These are phyloP conservation scores for Saturnia pavonia DNA, from an alignment of 2,888 invertebrate genomes.

Conservation along the genomic window DNA sequence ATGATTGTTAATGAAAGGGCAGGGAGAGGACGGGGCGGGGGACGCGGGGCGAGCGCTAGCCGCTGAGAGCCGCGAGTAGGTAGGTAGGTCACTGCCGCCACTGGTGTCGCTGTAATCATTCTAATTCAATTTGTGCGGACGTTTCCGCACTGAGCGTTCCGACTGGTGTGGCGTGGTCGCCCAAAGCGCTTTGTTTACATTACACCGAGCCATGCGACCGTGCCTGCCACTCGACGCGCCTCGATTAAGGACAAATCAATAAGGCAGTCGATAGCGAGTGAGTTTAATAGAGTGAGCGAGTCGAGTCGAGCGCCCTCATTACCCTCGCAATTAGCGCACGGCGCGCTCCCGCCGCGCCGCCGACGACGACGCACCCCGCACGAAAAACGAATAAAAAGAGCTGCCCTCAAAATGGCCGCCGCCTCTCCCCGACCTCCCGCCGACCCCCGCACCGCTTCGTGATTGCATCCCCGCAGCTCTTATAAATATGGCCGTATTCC, in stretches of 20 bases:
- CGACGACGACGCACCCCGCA: slow-evolving; percentile 79
- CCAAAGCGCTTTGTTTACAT: slow-evolving; percentile 68
- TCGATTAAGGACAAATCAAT: slow-evolving; percentile 80
- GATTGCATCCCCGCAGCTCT: slow-evolving; percentile 83
- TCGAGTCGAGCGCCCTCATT: slow-evolving; percentile 80
- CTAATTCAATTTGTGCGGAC: slow-evolving; percentile 70
- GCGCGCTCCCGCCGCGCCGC: slow-evolving; percentile 72
- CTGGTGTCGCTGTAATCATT: slow-evolving; percentile 57
- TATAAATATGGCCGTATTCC: slow-evolving; percentile 83
- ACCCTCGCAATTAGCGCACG: slow-evolving; percentile 82
- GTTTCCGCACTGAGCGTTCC: slow-evolving; percentile 50
- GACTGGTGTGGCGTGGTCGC: slow-evolving; percentile 36
- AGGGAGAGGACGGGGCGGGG: slow-evolving; percentile 25
- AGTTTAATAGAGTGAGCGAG: slow-evolving; percentile 81
- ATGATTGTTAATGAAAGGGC: slow-evolving; percentile 21
- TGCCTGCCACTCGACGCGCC: slow-evolving; percentile 58
- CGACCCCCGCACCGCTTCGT: slow-evolving; percentile 80
- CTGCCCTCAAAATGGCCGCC: slow-evolving; percentile 89
- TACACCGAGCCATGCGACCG: slow-evolving; percentile 50
- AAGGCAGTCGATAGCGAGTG: slow-evolving; percentile 79
- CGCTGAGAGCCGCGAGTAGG: slow-evolving; percentile 35
- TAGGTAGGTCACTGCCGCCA: slow-evolving; percentile 24
- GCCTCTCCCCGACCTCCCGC: slow-evolving; percentile 74
- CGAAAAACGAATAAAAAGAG: slow-evolving; percentile 84
- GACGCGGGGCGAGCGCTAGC: slow-evolving; percentile 30